Conservation (phyloP, 64 coral and sea anemone species). For the Porites australiensis region DNA sequence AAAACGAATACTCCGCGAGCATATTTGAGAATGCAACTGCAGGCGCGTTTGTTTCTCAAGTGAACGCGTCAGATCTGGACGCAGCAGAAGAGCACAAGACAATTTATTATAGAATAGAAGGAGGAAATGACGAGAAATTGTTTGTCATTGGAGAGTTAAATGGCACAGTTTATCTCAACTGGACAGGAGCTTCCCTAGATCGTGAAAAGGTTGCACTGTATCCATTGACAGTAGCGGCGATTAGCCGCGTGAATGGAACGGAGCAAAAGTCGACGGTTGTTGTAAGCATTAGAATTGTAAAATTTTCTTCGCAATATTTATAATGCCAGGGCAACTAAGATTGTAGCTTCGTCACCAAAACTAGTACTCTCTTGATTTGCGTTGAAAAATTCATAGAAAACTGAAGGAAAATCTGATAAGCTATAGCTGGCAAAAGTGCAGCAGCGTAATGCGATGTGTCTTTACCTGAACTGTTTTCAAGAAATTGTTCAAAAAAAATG, state of each 20-base stretch:
- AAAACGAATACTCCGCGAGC: conserved; percentile 41
- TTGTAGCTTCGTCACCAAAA: no score
- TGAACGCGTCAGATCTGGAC: conserved; percentile 89
- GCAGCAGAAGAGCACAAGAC: conserved; percentile 67
- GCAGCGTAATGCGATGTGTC: no score
- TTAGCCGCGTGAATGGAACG: conserved; percentile 72
- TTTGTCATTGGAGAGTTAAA: conserved; percentile 79
- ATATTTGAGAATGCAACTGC: conserved; percentile 83
- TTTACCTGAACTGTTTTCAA: no score
- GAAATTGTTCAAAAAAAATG: no score
- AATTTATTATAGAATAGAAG: conserved; percentile 73
- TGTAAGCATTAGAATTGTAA: conserved; percentile 20
- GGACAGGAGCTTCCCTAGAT: conserved; percentile 68
- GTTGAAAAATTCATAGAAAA: no score
- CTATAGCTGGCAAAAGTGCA: no score
- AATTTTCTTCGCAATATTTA: background rate
- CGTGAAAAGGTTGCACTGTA: conserved; percentile 71
- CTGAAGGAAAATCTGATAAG: no score
- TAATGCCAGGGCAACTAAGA: no score
- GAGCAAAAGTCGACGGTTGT: conserved; percentile 68
- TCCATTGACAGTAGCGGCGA: conserved; percentile 61
- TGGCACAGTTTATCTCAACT: conserved; percentile 82
- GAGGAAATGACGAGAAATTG: conserved; percentile 51
- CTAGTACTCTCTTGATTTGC: no score
- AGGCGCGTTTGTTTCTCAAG: conserved; percentile 67